Conservation (phyloP, 2,888 invertebrate genomes). For the Nomada ruficornis region DNA sequence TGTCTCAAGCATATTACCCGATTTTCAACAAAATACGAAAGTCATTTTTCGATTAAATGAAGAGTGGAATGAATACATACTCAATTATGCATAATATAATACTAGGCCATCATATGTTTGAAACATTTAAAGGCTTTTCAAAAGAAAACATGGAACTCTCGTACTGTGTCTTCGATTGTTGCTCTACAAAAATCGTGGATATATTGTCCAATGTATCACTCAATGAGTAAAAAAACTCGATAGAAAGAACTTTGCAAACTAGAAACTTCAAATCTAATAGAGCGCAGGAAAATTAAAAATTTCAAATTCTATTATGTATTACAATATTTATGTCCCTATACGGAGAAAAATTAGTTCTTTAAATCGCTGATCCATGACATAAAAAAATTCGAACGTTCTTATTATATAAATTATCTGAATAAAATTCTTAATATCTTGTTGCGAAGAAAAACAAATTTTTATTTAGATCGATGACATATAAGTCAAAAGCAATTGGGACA, state of each 20-base stretch:
- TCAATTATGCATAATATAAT: too few species aligned
- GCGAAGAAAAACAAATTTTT: background rate
- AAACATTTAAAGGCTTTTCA: background rate
- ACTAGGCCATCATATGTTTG: too few species aligned
- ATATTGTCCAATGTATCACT: background rate
- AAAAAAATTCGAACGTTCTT: background rate
- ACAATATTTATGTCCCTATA: background rate
- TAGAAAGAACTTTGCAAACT: background rate
- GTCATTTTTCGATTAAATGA: too few species aligned
- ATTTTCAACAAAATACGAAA: too few species aligned
- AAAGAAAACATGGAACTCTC: too few species aligned
- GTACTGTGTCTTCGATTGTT: background rate
- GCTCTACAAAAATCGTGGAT: background rate
- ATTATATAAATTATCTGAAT: background rate
- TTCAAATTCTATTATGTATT: background rate
- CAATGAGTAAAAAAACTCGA: background rate
- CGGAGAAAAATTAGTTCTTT: background rate
- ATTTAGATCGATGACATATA: background rate
- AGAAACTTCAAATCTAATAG: background rate
- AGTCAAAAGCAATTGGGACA: background rate
- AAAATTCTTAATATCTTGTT: background rate
- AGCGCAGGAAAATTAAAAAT: background rate
- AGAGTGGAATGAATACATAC: too few species aligned
- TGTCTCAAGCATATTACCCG: too few species aligned
- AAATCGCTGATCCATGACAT: background rate